Evolutionary conservation across 2,888 invertebrate species (phyloP).

Genomic region (Sphaeridia pumilis): DNA sequence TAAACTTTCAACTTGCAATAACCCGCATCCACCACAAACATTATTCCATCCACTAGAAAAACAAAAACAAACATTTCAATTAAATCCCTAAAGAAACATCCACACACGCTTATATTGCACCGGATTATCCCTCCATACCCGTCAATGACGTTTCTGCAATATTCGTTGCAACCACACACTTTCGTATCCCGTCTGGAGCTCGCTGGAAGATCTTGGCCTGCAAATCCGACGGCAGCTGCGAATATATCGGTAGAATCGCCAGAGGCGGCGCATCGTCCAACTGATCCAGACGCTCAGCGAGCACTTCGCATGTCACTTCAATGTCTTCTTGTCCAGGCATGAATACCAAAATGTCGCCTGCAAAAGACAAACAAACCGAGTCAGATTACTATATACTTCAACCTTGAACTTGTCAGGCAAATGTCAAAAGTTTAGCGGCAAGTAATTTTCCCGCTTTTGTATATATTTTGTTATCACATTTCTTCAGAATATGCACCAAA

Average conservation of each 20-base stretch:
- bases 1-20: conserved; percentile 98
- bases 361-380: not conserved
- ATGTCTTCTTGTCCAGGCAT: conserved; percentile 99
- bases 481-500: no score
- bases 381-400: no score
- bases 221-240: conserved; percentile 92
- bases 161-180: conserved; percentile 97
- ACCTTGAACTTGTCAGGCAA: no score
- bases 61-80: no score
- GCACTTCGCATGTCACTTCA: conserved; percentile 65
- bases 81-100: no score
- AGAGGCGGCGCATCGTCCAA: conserved; percentile 88
- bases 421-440: no score
- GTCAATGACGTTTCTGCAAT: conserved; percentile 77
- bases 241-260: conserved; percentile 94
- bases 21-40: conserved; percentile 96
- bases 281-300: conserved; percentile 72
- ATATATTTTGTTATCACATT: no score
- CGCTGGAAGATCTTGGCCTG: conserved; percentile 98
- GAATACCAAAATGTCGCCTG: conserved; percentile 88
- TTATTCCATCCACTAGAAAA: conserved; percentile 74
- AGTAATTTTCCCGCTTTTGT: no score
- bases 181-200: conserved; percentile 85
- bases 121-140: no score
- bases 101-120: no score